These are phyloP conservation scores for Yponomeuta evonymella DNA, from an alignment of 2,888 invertebrate genomes.

Conservation along the genomic window DNA sequence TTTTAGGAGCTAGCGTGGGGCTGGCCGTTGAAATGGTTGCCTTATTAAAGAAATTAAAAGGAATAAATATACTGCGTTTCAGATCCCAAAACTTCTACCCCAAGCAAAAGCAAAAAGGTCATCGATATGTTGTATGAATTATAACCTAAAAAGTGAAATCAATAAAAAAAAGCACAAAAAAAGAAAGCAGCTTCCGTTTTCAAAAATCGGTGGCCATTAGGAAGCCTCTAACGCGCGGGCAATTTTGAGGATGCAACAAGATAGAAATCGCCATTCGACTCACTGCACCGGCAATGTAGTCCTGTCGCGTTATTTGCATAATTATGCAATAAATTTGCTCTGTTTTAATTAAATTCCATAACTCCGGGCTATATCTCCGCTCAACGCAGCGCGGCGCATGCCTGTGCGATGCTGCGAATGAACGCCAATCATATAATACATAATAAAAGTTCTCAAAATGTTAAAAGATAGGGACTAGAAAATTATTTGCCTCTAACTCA, in stretches of 20 bases:
- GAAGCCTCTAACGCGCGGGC: neutral
- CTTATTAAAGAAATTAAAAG: neutral
- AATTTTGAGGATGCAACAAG: constrained; percentile 14
- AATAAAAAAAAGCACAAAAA: neutral
- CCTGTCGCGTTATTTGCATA: constrained; percentile 22
- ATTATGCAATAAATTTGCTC: constrained; percentile 27
- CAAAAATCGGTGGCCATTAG: neutral
- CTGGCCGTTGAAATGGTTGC: neutral
- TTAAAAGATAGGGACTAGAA: too few species aligned
- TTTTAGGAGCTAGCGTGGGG: neutral
- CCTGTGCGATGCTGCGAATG: constrained; percentile 1
- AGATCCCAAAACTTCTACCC: neutral
- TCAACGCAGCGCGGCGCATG: constrained; percentile 2
- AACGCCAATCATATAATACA: neutral
- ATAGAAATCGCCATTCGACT: constrained; percentile 18
- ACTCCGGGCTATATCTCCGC: constrained; percentile 22
- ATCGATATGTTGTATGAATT: too few species aligned
- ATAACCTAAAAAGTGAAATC: too few species aligned
- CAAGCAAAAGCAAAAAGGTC: too few species aligned
- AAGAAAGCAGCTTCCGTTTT: neutral
- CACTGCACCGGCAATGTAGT: constrained; percentile 16
- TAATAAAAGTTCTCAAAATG: too few species aligned
- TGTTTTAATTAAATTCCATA: constrained; percentile 31
- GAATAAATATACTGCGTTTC: neutral
- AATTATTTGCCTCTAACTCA: too few species aligned